These are phyloP conservation scores for Drosophila nigromelanica DNA, from an alignment of 1,140 invertebrate species.

Conservation along the genomic window DNA sequence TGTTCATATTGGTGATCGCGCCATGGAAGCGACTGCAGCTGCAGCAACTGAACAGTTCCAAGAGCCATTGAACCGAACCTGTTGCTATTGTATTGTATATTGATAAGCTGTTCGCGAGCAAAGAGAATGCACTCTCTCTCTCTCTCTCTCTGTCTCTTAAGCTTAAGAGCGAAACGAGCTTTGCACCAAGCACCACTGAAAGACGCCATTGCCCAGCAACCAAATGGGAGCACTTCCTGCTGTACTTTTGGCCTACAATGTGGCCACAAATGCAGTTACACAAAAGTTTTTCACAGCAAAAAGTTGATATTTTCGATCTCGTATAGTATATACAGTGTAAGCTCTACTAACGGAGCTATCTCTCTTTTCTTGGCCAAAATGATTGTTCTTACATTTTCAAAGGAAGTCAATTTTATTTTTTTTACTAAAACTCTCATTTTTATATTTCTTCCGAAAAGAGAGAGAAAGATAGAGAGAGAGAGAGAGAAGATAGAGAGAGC, in stretches of 20 bases:
- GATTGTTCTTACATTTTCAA: no score
- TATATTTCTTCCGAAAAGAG: no score
- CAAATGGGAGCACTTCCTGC: not conserved
- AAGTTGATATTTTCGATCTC: no score
- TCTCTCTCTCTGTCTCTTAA: not conserved
- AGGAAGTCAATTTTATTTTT: no score
- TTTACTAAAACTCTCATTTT: no score
- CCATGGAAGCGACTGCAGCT: slow-evolving; percentile 2
- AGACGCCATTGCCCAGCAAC: slow-evolving; percentile 5
- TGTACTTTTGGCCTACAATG: not conserved
- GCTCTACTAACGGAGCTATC: no score
- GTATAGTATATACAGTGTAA: no score
- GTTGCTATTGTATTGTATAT: not conserved
- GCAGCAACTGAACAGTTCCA: slow-evolving; percentile 22
- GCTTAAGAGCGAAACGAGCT: slow-evolving; percentile 4
- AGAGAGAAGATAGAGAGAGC: no score
- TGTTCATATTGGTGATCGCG: slow-evolving; percentile 1
- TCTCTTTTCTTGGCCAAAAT: no score
- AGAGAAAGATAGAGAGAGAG: no score
- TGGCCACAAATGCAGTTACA: no score
- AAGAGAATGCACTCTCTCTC: not conserved
- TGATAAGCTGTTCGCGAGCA: slow-evolving; percentile 10
- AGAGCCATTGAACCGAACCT: slow-evolving; percentile 36
- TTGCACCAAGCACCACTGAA: not conserved
- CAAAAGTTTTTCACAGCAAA: no score